Evolutionary conservation across 2,113 vertebrate species (phyloP).

Genomic region (Ptychochromis oligacanthus): DNA sequence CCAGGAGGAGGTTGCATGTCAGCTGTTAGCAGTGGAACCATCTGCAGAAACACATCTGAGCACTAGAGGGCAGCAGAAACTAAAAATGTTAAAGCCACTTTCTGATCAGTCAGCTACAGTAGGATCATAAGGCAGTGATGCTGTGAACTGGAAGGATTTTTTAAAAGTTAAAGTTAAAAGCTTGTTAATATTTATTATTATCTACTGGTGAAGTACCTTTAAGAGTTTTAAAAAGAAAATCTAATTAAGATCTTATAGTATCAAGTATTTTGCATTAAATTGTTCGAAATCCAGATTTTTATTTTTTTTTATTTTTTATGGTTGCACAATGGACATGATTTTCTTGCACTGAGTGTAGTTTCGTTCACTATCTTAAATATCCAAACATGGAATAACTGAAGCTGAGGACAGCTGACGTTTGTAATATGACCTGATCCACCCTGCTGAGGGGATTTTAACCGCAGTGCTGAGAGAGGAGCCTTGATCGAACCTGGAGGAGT

Average conservation of each 20-base stretch:
- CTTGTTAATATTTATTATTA: not conserved
- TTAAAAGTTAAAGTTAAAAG: not conserved
- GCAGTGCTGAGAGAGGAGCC: constrained; percentile 87
- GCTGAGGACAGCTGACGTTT: not conserved
- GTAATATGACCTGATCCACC: constrained; percentile 84
- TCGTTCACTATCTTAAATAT: not conserved
- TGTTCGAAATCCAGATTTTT: not conserved
- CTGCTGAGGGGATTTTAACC: constrained; percentile 86
- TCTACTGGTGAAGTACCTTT: not conserved
- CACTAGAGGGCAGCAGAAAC: constrained; percentile 42
- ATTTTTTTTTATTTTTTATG: too few relatives aligned
- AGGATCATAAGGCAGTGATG: not conserved
- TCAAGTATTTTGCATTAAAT: not conserved
- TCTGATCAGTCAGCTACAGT: not conserved
- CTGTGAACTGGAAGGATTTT: not conserved
- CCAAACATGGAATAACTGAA: not conserved
- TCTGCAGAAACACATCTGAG: not conserved
- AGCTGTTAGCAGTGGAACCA: not conserved
- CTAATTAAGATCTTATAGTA: not conserved
- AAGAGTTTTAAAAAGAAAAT: not conserved
- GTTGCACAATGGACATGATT: too few relatives aligned
- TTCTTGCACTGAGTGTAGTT: not conserved
- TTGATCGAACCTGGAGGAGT: constrained; percentile 89
- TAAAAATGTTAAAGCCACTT: not conserved
- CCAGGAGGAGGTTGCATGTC: not conserved